Evolutionary conservation across 2,113 vertebrate species (phyloP), one percentile per base, ranked within the genome.

Genomic region (Pyrgilauda ruficollis): DNA sequence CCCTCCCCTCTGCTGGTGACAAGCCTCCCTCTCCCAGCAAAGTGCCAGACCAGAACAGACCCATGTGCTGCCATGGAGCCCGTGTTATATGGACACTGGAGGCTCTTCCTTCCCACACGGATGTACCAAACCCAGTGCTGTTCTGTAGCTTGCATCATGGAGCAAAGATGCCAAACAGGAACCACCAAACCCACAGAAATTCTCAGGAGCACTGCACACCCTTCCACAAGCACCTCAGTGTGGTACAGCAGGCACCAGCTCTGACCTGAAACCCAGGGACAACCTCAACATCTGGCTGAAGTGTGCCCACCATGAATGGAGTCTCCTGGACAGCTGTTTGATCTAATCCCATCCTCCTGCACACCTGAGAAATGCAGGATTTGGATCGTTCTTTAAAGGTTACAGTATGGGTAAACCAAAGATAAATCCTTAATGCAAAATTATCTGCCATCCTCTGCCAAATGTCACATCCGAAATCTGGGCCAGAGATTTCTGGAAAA

Each of bases 31-130:
- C 16, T 26, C 24, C 58, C 4, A 1, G 37, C 17, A 4, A 14
- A 41, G 28, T 1, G 31, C 31, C 39, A 21, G 39, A 11, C 0
- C 1, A 39, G 47, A 33, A 35, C 64, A 50, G 52, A 83, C 20
- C n/a, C 5, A 1, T 0, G 0, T 0, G 2, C 58, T 49, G 68
- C 4, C 0, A 0, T 30, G 80, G 44, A 80, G 46, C 52, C 50
- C 4, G 0, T 3, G 11, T 15, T 15, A 13, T 0, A 21, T 0
- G 19, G 87, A 30, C 69, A 43, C 1, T 20, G 28, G 28, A 77
- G 58, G 62, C 59, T 86, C 41, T 47, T 73, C n/a, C 63, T 83
- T 18, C 83, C 62, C 59, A 10, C 17, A 15, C 22, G 23, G 41
- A 52, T 52, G 24, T 23, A 30, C 56, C 77, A 28, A 46, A 46